Base-by-base conservation (phyloP, 2,113 vertebrate genomes). In the Mastomys natalensis region DNA sequence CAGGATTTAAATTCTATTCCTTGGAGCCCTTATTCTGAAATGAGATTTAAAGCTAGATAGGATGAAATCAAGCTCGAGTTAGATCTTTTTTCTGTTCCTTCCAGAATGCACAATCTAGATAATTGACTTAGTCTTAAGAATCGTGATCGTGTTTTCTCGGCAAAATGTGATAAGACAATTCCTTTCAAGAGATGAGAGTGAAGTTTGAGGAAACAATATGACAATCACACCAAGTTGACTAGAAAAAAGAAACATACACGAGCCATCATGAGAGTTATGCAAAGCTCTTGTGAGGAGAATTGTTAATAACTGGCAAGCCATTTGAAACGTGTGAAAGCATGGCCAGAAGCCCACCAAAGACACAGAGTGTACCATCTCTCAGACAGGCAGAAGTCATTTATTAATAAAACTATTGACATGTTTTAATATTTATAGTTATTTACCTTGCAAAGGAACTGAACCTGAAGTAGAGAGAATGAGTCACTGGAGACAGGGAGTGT, bases 361-460 rank as follows among this genome's bases (percentile, higher is more conserved):
- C 88, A 90, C 48, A 29, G 43, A 26, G 81, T 45, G 70, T 86
- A 91, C 73, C 70, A 17, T 86, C 82, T 82, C 90, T 76, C 37
- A 24, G 76, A 72, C 73, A 95, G 78, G 89, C 92, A 93, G 95
- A 89, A 96, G 92, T 97, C 97, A 98, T 98, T 97, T 97, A 97
- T 98, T 98, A 98, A 98, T 98, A 98, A 98, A 95, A 94, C 89
- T 98, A 97, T 98, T 98, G 98, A 98, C 98, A 97, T 88, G 91
- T 81, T 97, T 96, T 97, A 98, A 93, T 96, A 97, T 98, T 98
- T 97, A 98, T 98, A 93, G 90, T 90, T 98, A 97, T 97, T 98
- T 98, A 96, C 90, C 91, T 98, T 97, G 96, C 90, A 98, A 98
- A 98, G 95, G 96, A 98, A 98, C 96, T 98, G 96, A 96, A 96